phyloP scores from a whole-genome alignment of 2,113 vertebrate genomes.

The Bubo blakistoni region DNA sequence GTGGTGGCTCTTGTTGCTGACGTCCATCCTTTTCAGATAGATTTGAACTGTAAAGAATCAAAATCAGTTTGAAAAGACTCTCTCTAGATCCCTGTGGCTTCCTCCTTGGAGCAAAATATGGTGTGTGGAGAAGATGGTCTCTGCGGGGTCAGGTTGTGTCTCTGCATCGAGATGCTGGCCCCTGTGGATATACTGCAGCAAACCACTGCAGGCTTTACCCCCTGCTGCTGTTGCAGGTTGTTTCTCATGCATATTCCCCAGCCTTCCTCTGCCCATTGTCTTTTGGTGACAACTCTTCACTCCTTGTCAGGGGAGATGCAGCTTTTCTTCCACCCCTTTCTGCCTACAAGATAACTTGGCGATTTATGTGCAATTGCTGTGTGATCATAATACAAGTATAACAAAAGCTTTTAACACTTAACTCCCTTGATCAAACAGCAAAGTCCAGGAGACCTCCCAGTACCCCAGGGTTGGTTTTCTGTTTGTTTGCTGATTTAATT shows the following conservation, averaged over 20 bases:
- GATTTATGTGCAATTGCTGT: neutral
- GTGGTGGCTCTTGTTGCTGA: neutral
- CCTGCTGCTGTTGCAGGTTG: conserved; percentile 39
- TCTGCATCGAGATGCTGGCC: neutral
- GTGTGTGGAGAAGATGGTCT: neutral
- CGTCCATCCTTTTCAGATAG: neutral
- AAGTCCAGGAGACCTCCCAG: conserved; percentile 3
- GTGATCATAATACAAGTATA: neutral
- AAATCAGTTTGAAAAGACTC: neutral
- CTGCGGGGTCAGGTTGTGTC: neutral
- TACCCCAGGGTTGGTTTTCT: neutral
- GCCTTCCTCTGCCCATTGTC: conserved; percentile 20
- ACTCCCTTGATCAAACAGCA: conserved; percentile 36
- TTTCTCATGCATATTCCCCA: neutral
- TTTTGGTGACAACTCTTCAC: conserved; percentile 43
- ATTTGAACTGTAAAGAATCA: neutral
- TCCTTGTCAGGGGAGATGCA: conserved; percentile 2
- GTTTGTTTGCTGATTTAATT: conserved; percentile 48
- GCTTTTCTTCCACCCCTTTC: conserved; percentile 9
- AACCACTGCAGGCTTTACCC: neutral
- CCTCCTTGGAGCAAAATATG: neutral
- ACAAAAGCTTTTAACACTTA: conserved; percentile 60
- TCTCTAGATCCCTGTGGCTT: neutral
- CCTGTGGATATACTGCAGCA: neutral
- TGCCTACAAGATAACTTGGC: neutral